These are phyloP conservation scores for Burhinus bistriatus DNA, from an alignment of 2,113 vertebrate genomes.

Conservation along the genomic window DNA sequence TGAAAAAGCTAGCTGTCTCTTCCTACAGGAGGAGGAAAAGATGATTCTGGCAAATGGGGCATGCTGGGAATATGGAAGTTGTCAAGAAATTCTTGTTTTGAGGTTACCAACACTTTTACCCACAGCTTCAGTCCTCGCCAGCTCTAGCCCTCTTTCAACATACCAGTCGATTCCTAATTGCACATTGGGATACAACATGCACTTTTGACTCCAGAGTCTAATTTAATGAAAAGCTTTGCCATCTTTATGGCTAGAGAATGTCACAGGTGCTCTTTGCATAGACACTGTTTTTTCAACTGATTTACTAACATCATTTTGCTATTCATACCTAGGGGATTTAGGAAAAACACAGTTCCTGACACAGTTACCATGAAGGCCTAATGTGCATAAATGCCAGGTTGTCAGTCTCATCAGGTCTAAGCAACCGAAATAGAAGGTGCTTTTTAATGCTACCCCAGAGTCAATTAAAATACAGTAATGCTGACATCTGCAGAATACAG, in stretches of 20 bases:
- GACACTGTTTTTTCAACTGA: background rate
- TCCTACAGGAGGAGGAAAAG: background rate
- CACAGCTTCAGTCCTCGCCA: background rate
- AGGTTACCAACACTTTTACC: background rate
- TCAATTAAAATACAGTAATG: constrained; percentile 84
- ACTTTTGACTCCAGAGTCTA: constrained; percentile 27
- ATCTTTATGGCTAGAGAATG: background rate
- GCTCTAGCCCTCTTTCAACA: background rate
- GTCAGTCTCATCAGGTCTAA: constrained; percentile 73
- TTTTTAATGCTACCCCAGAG: constrained; percentile 77
- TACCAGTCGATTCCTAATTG: background rate
- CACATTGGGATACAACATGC: background rate
- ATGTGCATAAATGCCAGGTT: constrained; percentile 72
- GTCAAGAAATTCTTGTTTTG: constrained; percentile 16
- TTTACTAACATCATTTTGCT: constrained; percentile 38
- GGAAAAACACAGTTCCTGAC: constrained; percentile 60
- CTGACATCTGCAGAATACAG: constrained; percentile 75
- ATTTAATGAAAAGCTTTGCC: constrained; percentile 31
- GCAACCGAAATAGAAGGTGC: constrained; percentile 69
- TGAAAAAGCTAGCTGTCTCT: constrained; percentile 9
- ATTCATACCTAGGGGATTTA: constrained; percentile 32
- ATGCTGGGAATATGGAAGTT: constrained; percentile 24
- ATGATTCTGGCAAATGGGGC: constrained; percentile 5
- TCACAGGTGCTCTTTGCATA: constrained; percentile 1
- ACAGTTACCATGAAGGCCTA: constrained; percentile 53